Evolutionary conservation across 2,888 invertebrate genomes (phyloP).

Genomic region (Lysandra bellargus): DNA sequence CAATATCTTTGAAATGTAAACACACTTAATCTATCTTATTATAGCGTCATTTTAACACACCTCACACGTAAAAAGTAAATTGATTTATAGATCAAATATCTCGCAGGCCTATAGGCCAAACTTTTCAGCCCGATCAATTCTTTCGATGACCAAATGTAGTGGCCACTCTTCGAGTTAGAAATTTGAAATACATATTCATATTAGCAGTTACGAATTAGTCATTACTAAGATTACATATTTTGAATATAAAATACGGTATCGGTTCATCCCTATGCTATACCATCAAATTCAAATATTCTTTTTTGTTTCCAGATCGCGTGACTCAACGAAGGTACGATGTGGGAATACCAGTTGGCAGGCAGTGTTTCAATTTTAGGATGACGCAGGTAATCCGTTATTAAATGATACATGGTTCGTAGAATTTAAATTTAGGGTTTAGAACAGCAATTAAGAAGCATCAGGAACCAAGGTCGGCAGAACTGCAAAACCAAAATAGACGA

Average conservation of each 20-base stretch:
- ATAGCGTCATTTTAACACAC: too few relatives aligned
- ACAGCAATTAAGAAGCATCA: neutral
- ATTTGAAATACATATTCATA: too few relatives aligned
- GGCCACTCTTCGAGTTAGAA: too few relatives aligned
- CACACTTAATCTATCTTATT: too few relatives aligned
- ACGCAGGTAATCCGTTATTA: conserved; percentile 47
- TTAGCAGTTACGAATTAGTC: too few relatives aligned
- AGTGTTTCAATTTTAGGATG: conserved; percentile 48
- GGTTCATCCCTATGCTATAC: neutral
- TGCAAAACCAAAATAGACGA: neutral
- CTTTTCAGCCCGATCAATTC: too few relatives aligned
- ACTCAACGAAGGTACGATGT: conserved; percentile 46
- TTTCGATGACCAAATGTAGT: too few relatives aligned
- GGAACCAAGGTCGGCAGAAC: neutral
- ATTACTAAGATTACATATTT: too few relatives aligned
- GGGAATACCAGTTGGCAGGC: conserved; percentile 47
- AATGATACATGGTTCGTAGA: neutral
- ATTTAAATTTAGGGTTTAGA: neutral
- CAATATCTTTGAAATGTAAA: too few relatives aligned
- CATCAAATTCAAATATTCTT: conserved; percentile 12
- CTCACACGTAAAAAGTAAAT: neutral
- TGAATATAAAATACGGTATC: too few relatives aligned
- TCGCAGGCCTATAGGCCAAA: too few relatives aligned
- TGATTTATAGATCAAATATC: neutral
- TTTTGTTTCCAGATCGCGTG: conserved; percentile 61